A percentile compares a stretch with the other conserved stretches of the same genome.
These are phyloP conservation scores for Troilus luridus DNA, from an alignment of 2,888 invertebrate species.

Conservation along the genomic window DNA sequence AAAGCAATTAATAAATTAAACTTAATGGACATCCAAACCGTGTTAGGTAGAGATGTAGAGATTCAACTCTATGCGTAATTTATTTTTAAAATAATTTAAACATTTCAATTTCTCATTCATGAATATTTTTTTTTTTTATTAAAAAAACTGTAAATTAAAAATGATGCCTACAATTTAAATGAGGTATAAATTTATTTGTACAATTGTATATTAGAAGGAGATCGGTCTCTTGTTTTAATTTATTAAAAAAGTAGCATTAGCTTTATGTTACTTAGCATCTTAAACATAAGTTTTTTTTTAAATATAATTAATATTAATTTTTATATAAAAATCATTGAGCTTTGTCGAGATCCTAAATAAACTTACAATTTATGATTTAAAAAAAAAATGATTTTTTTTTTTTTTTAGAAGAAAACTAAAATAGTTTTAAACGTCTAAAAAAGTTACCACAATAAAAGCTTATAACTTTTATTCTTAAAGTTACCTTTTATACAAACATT, in stretches of 20 bases:
- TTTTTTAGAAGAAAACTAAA: neutral
- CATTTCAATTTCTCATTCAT: neutral
- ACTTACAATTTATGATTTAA: neutral
- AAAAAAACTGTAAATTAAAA: neutral
- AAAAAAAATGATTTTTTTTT: neutral
- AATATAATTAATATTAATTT: neutral
- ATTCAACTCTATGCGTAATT: neutral
- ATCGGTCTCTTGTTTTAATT: neutral
- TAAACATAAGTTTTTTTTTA: neutral
- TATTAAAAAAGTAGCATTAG: neutral
- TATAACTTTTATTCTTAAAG: slow-evolving; percentile 1
- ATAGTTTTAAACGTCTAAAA: neutral
- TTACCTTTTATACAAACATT: neutral
- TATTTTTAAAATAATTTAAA: neutral
- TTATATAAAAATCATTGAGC: slow-evolving; percentile 13
- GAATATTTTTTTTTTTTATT: neutral
- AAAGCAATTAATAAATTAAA: neutral
- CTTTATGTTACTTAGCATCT: neutral
- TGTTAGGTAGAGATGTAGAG: neutral
- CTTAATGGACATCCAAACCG: neutral
- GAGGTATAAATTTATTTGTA: slow-evolving; percentile 46
- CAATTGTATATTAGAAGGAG: slow-evolving; percentile 23
- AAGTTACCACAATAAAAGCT: slow-evolving; percentile 10
- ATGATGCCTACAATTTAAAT: neutral
- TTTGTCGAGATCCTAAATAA: slow-evolving; percentile 10